A percentile compares a stretch with the other conserved stretches of the same genome.
phyloP scores from a whole-genome alignment of 2,113 vertebrate genomes.

The Xiphophorus hellerii region DNA sequence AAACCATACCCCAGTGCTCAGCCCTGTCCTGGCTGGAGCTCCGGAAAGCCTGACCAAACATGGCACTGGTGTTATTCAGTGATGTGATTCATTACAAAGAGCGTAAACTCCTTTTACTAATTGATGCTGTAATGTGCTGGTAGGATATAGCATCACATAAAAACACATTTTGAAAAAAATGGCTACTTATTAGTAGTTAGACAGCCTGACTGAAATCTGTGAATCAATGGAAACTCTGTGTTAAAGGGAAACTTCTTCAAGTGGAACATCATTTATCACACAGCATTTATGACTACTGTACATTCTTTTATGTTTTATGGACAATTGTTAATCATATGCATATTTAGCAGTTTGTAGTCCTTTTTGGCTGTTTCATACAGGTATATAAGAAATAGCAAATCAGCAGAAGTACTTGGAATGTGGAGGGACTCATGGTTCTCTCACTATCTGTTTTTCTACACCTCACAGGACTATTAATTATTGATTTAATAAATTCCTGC shows the following conservation, averaged over 20 bases:
- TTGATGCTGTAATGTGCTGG: background rate
- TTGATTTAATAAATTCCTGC: too few species aligned
- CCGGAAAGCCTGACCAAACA: conserved; percentile 70
- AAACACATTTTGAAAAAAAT: background rate
- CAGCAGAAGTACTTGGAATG: too few species aligned
- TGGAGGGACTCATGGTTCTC: background rate
- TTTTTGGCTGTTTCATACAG: too few species aligned
- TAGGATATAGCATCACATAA: background rate
- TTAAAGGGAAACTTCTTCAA: background rate
- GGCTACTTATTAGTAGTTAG: background rate
- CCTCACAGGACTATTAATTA: too few species aligned
- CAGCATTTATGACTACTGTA: background rate
- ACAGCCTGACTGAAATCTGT: background rate
- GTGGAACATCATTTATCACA: background rate
- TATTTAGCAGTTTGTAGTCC: background rate
- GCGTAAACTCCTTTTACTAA: conserved; percentile 1
- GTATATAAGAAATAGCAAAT: too few species aligned
- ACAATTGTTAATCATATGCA: background rate
- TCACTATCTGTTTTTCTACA: background rate
- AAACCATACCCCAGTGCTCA: conserved; percentile 42
- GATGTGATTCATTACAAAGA: conserved; percentile 42
- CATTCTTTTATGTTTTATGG: background rate
- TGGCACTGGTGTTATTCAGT: conserved; percentile 44
- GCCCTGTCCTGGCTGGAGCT: conserved; percentile 15
- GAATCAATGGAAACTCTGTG: background rate